phyloP scores from a whole-genome alignment of 2,113 vertebrate genomes.

The Sphyrna mokarran region DNA sequence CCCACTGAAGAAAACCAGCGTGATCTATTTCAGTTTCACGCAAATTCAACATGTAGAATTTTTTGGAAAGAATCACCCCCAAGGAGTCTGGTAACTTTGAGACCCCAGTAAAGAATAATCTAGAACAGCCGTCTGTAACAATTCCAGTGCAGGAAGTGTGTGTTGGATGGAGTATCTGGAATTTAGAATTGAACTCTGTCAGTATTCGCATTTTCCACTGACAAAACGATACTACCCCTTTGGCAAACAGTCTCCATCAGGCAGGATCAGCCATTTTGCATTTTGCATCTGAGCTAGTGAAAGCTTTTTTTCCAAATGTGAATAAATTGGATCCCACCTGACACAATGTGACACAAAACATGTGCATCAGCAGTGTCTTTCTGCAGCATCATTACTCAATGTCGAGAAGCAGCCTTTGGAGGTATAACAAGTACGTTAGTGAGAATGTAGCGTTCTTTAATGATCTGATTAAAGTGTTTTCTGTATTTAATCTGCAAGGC shows the following conservation, averaged over 20 bases:
- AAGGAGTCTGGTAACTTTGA: not conserved
- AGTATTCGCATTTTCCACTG: not conserved
- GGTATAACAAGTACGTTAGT: not conserved
- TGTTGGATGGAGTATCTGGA: not conserved
- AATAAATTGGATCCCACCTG: not conserved
- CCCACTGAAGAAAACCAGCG: no score
- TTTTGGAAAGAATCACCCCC: no score
- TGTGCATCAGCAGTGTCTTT: not conserved
- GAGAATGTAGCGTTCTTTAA: not conserved
- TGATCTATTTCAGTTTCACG: no score
- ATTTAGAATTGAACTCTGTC: not conserved
- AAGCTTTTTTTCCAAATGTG: not conserved
- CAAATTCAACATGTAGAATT: no score
- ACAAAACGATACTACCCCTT: no score
- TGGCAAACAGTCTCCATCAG: not conserved
- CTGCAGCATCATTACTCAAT: not conserved
- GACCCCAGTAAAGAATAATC: not conserved
- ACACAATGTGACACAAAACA: not conserved
- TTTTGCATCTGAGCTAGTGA: not conserved
- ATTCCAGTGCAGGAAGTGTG: not conserved
- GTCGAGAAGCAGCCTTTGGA: not conserved
- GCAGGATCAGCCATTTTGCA: not conserved
- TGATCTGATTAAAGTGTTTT: not conserved
- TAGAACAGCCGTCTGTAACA: not conserved
- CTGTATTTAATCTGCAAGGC: not conserved